Percentiles rank a stretch among this genome's conserved stretches.
Evolutionary conservation across 2,797 vertebrate species (phyloP).

Genomic region (Falco biarmicus): DNA sequence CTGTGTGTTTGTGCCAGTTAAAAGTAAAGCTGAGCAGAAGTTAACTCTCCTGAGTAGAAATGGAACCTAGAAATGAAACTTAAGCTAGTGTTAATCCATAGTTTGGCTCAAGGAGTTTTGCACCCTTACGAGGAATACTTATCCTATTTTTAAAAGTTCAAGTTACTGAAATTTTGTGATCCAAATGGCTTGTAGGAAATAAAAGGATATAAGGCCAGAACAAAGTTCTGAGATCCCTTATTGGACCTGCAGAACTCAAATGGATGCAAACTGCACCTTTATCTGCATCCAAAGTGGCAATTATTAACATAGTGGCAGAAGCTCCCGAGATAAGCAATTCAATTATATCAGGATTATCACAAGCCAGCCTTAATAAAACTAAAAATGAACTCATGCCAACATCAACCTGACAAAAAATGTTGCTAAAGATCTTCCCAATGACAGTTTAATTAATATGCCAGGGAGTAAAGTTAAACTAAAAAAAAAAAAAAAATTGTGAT

Average conservation of each 20-base stretch:
- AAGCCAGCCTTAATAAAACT: conserved; percentile 36
- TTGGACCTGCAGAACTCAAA: background rate
- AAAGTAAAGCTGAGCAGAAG: background rate
- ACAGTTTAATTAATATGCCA: conserved; percentile 59
- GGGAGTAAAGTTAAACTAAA: conserved; percentile 21
- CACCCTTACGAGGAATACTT: background rate
- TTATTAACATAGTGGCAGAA: background rate
- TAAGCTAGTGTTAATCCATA: background rate
- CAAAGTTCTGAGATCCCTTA: background rate
- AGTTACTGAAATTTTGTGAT: background rate
- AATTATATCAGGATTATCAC: conserved; percentile 44
- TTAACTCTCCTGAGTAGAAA: background rate
- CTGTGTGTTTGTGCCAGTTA: background rate
- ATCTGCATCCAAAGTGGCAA: background rate
- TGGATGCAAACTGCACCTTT: background rate
- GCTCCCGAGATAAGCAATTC: conserved; percentile 28
- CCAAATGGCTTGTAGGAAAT: background rate
- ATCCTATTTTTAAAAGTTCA: background rate
- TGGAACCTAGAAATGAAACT: background rate
- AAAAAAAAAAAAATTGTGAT: background rate
- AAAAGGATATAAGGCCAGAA: background rate
- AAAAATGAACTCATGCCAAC: conserved; percentile 17
- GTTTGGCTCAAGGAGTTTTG: background rate
- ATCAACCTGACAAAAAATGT: conserved; percentile 46
- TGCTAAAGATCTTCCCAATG: conserved; percentile 26